Evolutionary conservation across 2,888 invertebrate genomes (phyloP).

Genomic region (Scaptomyza reducta): DNA sequence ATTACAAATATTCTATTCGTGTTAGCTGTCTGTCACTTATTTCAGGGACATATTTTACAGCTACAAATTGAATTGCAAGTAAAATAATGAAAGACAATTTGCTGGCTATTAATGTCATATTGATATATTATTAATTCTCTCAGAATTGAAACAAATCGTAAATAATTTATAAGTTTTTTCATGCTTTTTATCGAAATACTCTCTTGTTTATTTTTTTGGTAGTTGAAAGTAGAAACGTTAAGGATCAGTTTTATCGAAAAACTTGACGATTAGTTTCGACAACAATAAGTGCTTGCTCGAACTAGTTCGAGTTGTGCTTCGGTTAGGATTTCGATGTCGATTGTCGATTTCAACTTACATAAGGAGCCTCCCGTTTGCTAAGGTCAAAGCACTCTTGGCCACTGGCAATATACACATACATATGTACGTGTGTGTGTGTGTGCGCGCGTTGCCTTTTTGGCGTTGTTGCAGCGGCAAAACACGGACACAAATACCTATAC

Average conservation of each 20-base stretch:
- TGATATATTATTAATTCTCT: too few species aligned
- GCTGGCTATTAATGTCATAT: too few species aligned
- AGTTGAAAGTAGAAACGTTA: too few species aligned
- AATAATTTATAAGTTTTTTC: too few species aligned
- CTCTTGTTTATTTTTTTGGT: too few species aligned
- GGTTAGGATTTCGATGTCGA: constrained; percentile 6
- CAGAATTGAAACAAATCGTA: too few species aligned
- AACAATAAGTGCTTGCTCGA: neutral
- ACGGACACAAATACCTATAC: constrained; percentile 33
- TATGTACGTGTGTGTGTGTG: neutral
- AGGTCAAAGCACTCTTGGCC: constrained; percentile 76
- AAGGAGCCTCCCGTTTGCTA: constrained; percentile 64
- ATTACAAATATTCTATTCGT: too few species aligned
- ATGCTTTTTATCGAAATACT: too few species aligned
- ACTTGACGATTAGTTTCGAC: constrained; percentile 1
- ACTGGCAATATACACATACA: constrained; percentile 22
- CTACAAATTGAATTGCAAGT: too few species aligned
- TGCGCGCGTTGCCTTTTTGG: constrained; percentile 48
- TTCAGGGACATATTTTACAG: too few species aligned
- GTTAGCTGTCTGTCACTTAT: too few species aligned
- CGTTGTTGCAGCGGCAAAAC: constrained; percentile 34
- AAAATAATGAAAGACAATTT: too few species aligned
- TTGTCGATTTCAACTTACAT: constrained; percentile 55
- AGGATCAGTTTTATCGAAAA: neutral
- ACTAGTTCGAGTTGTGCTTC: constrained; percentile 8